Conservation (phyloP, 2,888 invertebrate species). For the Dolomedes plantarius region DNA sequence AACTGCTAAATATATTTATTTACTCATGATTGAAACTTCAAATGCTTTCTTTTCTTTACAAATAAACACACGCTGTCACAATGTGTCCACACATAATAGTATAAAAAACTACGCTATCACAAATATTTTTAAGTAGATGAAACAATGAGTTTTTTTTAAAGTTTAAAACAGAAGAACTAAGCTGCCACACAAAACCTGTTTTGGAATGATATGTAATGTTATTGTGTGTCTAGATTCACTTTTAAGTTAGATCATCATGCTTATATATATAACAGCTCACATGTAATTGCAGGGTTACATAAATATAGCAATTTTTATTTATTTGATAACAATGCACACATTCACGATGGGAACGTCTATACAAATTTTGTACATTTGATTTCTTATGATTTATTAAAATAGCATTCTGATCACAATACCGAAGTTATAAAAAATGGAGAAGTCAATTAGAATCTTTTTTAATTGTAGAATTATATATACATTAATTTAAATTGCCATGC, state of each 20-base stretch:
- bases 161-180: constrained; percentile 1
- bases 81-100: constrained; percentile 15
- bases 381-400: background rate
- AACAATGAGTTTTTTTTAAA: background rate
- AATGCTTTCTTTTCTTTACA: constrained; percentile 18
- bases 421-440: background rate
- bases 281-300: too few relatives aligned
- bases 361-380: constrained; percentile 6
- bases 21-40: background rate
- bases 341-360: background rate
- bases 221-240: background rate
- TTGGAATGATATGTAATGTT: constrained; percentile 10
- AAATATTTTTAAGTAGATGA: constrained; percentile 28
- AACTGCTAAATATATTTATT: background rate
- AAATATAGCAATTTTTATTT: background rate
- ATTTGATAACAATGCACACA: background rate
- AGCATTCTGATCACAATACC: background rate
- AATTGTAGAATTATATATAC: background rate
- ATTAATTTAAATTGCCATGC: too few relatives aligned
- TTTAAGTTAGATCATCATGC: background rate
- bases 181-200: constrained; percentile 1
- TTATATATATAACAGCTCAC: background rate
- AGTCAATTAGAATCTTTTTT: background rate
- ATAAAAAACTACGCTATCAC: constrained; percentile 36
- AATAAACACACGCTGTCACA: background rate